These are phyloP conservation scores for Tetragonula carbonaria DNA, from an alignment of 2,888 invertebrate species.

Conservation along the genomic window DNA sequence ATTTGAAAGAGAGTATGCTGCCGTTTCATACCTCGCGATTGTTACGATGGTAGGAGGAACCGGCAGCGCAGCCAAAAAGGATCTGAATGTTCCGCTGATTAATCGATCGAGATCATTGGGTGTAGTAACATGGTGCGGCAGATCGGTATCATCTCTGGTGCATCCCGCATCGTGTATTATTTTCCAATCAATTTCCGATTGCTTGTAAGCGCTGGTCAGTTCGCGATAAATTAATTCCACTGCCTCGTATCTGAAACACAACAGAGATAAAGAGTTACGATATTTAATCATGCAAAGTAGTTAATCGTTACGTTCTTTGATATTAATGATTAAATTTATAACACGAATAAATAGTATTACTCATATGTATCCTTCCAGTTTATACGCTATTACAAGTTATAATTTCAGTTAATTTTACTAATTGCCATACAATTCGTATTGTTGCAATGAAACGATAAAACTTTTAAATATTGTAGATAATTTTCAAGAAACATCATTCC, in stretches of 20 bases:
- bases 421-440: background rate
- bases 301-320: background rate
- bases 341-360: too few species aligned
- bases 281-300: background rate
- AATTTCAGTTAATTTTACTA: too few species aligned
- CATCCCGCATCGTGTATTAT: constrained; percentile 94
- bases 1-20: background rate
- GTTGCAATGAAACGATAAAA: background rate
- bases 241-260: constrained; percentile 75
- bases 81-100: constrained; percentile 86
- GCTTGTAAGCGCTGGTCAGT: constrained; percentile 84
- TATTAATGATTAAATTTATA: background rate
- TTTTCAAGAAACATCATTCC: background rate
- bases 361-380: too few species aligned
- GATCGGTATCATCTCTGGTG: constrained; percentile 93
- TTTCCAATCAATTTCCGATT: constrained; percentile 90
- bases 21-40: constrained; percentile 86
- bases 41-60: constrained; percentile 90
- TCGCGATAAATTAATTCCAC: constrained; percentile 74
- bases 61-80: constrained; percentile 87
- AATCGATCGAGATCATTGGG: constrained; percentile 88
- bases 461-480: background rate
- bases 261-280: background rate
- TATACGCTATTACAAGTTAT: too few species aligned
- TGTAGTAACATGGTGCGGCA: constrained; percentile 93